These are phyloP conservation scores for Antitype chi DNA, from an alignment of 2,888 invertebrate genomes.

Conservation along the genomic window DNA sequence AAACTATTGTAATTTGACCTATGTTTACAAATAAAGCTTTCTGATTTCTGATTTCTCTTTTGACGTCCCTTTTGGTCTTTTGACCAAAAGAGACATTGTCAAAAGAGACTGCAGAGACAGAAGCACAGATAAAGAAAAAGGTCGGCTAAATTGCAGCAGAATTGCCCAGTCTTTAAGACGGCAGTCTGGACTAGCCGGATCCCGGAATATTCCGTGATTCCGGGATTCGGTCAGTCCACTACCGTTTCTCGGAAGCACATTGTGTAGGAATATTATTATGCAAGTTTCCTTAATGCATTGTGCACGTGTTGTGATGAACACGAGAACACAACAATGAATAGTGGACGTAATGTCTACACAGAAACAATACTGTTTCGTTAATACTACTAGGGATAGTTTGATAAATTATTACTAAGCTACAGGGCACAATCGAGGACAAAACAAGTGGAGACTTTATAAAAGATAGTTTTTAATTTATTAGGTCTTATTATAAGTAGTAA, in stretches of 20 bases:
- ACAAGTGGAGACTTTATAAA: background rate
- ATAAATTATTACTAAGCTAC: background rate
- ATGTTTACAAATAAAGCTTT: too few species aligned
- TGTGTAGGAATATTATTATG: background rate
- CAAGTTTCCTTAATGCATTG: background rate
- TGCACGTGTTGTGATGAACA: background rate
- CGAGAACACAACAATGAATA: constrained; percentile 4
- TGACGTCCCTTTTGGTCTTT: background rate
- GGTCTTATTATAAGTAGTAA: too few species aligned
- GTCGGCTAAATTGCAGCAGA: background rate
- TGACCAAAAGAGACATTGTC: background rate
- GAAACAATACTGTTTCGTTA: background rate
- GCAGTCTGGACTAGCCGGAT: background rate
- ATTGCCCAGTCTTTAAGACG: background rate
- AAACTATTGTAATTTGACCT: too few species aligned
- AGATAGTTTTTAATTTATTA: background rate
- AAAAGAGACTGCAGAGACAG: too few species aligned
- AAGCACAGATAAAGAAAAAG: background rate
- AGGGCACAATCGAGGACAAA: background rate
- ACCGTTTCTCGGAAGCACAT: background rate
- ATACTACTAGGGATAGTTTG: background rate
- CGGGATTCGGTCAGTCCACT: background rate
- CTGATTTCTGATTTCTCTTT: too few species aligned
- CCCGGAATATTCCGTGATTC: background rate
- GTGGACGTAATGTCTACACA: constrained; percentile 1